Conservation (phyloP, 2,888 invertebrate species). For the Isotomurus palustris region DNA sequence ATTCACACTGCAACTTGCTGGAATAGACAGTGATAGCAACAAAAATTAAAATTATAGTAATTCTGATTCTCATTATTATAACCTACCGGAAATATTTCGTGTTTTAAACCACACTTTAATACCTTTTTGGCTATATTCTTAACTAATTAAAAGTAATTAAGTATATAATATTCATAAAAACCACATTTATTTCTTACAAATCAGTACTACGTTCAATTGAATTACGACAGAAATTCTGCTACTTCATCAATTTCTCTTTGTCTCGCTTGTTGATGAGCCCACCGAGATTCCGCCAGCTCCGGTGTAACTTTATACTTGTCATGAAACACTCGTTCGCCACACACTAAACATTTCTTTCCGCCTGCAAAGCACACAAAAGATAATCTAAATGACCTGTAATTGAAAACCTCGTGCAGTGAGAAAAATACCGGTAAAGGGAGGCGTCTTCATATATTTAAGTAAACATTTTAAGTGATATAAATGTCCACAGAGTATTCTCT, state of each 20-base stretch:
- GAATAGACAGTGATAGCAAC: too few relatives aligned
- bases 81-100: too few relatives aligned
- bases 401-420: background rate
- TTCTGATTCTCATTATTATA: too few relatives aligned
- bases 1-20: too few relatives aligned
- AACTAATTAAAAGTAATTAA: too few relatives aligned
- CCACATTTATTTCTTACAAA: too few relatives aligned
- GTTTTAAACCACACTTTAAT: too few relatives aligned
- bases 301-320: slow-evolving; percentile 68
- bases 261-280: slow-evolving; percentile 73
- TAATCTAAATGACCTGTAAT: too few relatives aligned
- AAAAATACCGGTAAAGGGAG: slow-evolving; percentile 62
- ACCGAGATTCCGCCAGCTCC: slow-evolving; percentile 65
- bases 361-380: slow-evolving; percentile 51
- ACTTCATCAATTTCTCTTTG: slow-evolving; percentile 70
- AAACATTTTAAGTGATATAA: slow-evolving; percentile 67
- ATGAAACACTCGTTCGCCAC: slow-evolving; percentile 63
- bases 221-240: slow-evolving; percentile 59
- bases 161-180: background rate
- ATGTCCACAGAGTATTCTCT: slow-evolving; percentile 69
- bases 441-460: slow-evolving; percentile 63
- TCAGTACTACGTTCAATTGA: too few relatives aligned
- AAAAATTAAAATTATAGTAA: too few relatives aligned
- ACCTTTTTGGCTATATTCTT: too few relatives aligned
- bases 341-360: slow-evolving; percentile 64